These are phyloP conservation scores for Clarias platycephalus DNA, from an alignment of 2,797 vertebrate species.

Conservation along the genomic window DNA sequence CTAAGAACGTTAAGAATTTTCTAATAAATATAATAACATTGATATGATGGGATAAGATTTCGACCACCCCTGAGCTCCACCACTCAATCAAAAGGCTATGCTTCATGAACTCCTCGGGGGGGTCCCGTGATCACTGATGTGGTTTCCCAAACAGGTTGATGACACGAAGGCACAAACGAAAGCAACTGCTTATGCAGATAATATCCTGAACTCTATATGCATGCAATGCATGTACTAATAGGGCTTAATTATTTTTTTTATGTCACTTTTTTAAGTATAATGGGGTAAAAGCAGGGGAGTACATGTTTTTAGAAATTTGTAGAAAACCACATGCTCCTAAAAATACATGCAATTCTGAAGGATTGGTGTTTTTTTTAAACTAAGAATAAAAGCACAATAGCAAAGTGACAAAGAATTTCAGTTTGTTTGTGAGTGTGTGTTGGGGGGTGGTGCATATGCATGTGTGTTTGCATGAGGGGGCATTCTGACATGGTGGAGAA, in stretches of 20 bases:
- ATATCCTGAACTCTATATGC: background rate
- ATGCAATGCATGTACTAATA: background rate
- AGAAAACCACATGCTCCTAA: background rate
- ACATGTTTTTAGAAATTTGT: background rate
- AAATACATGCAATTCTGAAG: background rate
- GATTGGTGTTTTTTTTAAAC: background rate
- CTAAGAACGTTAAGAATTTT: background rate
- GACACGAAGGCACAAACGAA: background rate
- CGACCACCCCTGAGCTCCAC: background rate
- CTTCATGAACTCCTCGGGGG: background rate
- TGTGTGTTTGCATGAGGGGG: slow-evolving; percentile 52
- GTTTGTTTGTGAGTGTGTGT: background rate
- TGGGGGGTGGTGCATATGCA: background rate
- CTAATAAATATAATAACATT: background rate
- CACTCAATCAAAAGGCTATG: background rate
- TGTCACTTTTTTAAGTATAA: background rate
- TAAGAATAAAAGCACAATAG: background rate
- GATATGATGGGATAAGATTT: background rate
- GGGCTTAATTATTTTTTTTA: background rate
- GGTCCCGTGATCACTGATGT: background rate
- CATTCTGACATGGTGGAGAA: slow-evolving; percentile 63
- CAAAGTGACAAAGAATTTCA: background rate
- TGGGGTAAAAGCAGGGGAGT: background rate
- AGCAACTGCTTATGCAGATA: background rate
- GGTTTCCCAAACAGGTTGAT: background rate